These are phyloP conservation scores for Scortum barcoo DNA, from an alignment of 2,113 vertebrate species.

Conservation along the genomic window DNA sequence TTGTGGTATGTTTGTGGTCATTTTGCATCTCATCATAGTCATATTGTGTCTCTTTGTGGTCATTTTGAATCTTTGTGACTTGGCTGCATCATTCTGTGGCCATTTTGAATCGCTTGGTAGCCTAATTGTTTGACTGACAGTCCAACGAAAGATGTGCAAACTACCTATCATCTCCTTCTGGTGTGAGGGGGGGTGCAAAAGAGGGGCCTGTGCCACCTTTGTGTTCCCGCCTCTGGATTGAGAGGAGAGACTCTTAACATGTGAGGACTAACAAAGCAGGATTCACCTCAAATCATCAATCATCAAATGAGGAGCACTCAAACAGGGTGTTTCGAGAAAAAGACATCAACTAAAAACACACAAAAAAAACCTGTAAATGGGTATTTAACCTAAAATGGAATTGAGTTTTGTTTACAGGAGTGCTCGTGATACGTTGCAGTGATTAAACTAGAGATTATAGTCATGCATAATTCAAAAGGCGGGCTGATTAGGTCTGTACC, in stretches of 20 bases:
- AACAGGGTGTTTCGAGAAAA: not conserved
- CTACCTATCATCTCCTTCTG: not conserved
- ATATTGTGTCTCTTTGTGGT: too few relatives aligned
- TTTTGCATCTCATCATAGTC: not conserved
- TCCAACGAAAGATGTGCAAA: not conserved
- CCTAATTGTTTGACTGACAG: not conserved
- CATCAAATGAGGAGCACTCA: not conserved
- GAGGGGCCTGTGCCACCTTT: not conserved
- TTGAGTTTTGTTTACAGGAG: conserved; percentile 44
- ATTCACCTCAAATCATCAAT: not conserved
- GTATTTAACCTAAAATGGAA: conserved; percentile 34
- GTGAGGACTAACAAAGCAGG: not conserved
- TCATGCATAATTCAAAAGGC: conserved; percentile 72
- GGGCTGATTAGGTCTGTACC: conserved; percentile 59
- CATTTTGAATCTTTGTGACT: not conserved
- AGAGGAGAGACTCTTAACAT: not conserved
- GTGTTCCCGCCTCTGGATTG: not conserved
- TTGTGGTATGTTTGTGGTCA: not conserved
- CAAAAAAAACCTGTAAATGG: not conserved
- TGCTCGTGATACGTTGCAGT: conserved; percentile 28
- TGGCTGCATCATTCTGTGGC: not conserved
- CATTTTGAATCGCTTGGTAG: too few relatives aligned
- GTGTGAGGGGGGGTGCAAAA: rapidly evolving
- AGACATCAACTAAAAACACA: conserved; percentile 4
- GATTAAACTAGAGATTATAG: conserved; percentile 36